A percentile compares a stretch with the other conserved stretches of the same genome.
These are phyloP conservation scores for Phylloscopus whistleri DNA, from an alignment of 2,113 vertebrate genomes.

Conservation along the genomic window DNA sequence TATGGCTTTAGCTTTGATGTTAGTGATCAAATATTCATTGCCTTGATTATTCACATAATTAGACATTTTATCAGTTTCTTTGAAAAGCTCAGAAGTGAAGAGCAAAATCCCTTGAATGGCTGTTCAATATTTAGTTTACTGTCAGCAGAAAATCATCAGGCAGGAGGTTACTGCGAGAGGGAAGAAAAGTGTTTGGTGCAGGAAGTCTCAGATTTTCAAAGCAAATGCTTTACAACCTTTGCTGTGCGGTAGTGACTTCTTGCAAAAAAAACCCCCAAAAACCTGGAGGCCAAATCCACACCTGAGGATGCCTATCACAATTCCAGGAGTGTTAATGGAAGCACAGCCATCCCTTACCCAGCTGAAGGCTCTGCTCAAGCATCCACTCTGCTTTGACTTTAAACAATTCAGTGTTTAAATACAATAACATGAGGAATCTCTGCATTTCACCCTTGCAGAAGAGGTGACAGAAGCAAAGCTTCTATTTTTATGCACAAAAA, in stretches of 20 bases:
- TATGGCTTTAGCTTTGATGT: slow-evolving; percentile 18
- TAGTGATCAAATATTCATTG: slow-evolving; percentile 52
- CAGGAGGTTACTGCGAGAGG: background rate
- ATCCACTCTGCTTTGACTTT: background rate
- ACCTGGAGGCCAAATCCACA: background rate
- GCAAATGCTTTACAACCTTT: background rate
- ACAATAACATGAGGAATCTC: background rate
- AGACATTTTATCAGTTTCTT: slow-evolving; percentile 30
- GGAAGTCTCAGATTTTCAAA: background rate
- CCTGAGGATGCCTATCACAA: background rate
- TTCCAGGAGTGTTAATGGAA: background rate
- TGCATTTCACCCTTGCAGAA: background rate
- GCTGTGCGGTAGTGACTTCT: background rate
- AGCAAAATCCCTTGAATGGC: background rate
- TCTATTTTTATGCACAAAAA: background rate
- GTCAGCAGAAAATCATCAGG: background rate
- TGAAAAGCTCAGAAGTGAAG: background rate
- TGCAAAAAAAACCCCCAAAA: background rate
- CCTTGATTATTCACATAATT: slow-evolving; percentile 57
- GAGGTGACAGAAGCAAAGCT: background rate
- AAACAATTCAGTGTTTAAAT: background rate
- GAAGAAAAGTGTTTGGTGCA: background rate
- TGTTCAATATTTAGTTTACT: slow-evolving; percentile 46
- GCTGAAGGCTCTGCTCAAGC: background rate
- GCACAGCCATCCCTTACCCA: background rate